These are phyloP conservation scores for Polia nebulosa DNA, from an alignment of 2,888 invertebrate genomes.

Conservation along the genomic window DNA sequence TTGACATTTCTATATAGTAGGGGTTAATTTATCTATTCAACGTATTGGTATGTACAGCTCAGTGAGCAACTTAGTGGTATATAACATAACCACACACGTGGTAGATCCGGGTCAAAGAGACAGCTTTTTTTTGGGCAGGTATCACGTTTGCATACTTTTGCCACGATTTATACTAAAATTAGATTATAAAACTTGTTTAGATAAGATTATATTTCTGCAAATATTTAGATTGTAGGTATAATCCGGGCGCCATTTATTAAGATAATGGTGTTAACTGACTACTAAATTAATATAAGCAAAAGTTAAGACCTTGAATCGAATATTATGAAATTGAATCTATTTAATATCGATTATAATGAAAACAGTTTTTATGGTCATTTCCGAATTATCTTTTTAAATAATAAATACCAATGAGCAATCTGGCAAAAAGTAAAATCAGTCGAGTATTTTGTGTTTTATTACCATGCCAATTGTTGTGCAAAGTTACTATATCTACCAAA, in stretches of 20 bases:
- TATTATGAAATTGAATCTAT: conserved; percentile 44
- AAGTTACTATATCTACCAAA: conserved; percentile 59
- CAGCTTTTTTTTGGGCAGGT: conserved; percentile 69
- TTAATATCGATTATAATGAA: conserved; percentile 21
- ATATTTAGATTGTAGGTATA: conserved; percentile 40
- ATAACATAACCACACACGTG: conserved; percentile 72
- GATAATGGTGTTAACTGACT: conserved; percentile 48
- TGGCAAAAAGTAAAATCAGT: conserved; percentile 28
- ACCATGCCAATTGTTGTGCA: conserved; percentile 52
- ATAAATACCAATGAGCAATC: conserved; percentile 30
- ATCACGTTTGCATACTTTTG: conserved; percentile 60
- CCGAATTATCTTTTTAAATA: conserved; percentile 20
- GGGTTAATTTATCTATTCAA: conserved; percentile 37
- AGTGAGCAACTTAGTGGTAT: too few species aligned
- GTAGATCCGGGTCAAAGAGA: conserved; percentile 86
- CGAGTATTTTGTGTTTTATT: conserved; percentile 43
- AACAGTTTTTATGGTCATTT: conserved; percentile 6
- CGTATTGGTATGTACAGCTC: conserved; percentile 47
- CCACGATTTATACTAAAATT: conserved; percentile 65
- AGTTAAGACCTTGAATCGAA: conserved; percentile 47
- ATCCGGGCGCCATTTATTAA: conserved; percentile 44
- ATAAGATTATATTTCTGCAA: conserved; percentile 37
- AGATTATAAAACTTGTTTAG: conserved; percentile 49
- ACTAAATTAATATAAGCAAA: conserved; percentile 49
- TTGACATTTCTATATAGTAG: conserved; percentile 24